Conservation (phyloP, 2,113 vertebrate genomes). For the Elgaria multicarinata region DNA sequence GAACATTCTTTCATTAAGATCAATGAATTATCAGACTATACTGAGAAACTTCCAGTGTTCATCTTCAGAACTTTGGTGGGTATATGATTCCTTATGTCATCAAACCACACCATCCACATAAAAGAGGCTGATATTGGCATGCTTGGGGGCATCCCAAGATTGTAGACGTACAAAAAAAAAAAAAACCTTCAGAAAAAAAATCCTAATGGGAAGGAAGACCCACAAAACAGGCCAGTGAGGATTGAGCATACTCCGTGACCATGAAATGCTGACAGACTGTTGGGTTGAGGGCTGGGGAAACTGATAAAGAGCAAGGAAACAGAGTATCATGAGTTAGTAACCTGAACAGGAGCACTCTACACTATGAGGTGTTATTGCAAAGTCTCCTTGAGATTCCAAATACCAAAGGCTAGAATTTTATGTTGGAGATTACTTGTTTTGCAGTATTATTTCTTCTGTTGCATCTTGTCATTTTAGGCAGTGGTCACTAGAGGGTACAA, state of each 20-base stretch:
- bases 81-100: neutral
- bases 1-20: neutral
- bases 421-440: neutral
- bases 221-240: neutral
- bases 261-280: neutral
- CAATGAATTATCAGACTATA: neutral
- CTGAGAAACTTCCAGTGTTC: neutral
- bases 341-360: neutral
- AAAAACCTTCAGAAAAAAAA: neutral
- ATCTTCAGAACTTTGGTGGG: neutral
- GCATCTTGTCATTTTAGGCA: neutral
- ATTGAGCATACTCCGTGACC: neutral
- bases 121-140: neutral
- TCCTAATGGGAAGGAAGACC: neutral
- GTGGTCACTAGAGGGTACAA: constrained; percentile 69
- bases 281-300: neutral
- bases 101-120: neutral
- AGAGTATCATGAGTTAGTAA: neutral
- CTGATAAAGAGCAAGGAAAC: neutral
- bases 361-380: neutral
- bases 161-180: neutral
- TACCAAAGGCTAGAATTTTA: neutral
- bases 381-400: accelerated
- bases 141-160: neutral
- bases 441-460: neutral